Evolutionary conservation across 1,140 invertebrate species (phyloP).

Genomic region (Psix sp.): DNA sequence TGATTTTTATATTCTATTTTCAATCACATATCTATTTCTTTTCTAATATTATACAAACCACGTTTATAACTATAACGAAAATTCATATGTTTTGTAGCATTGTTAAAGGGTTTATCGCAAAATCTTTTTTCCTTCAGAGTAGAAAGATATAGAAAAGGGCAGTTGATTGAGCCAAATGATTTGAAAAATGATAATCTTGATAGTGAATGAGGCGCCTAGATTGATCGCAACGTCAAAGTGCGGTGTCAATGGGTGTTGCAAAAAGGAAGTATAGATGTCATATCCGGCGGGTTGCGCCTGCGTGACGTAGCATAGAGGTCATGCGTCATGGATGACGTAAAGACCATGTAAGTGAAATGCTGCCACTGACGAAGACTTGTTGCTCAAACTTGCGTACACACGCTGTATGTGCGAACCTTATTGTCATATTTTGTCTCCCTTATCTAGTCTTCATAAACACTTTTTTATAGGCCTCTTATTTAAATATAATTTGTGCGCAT

Average conservation of each 20-base stretch:
- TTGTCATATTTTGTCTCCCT: conserved; percentile 35
- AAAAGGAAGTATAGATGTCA: conserved; percentile 49
- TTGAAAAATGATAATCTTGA: conserved; percentile 18
- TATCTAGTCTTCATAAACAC: conserved; percentile 23
- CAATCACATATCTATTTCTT: too few species aligned
- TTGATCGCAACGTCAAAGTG: conserved; percentile 34
- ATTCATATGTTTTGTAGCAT: too few species aligned
- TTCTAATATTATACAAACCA: too few species aligned
- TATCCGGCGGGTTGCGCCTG: conserved; percentile 58
- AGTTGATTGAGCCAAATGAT: conserved; percentile 22
- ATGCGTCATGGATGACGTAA: conserved; percentile 73
- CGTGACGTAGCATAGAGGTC: conserved; percentile 69
- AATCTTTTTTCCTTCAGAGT: too few species aligned
- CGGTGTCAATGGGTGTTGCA: conserved; percentile 44
- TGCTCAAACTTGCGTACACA: conserved; percentile 65
- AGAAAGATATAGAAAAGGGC: too few species aligned
- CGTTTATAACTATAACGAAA: too few species aligned
- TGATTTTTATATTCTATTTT: too few species aligned
- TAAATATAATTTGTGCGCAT: too few species aligned
- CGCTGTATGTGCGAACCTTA: conserved; percentile 38
- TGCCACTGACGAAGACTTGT: conserved; percentile 70
- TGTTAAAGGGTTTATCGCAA: conserved; percentile 5
- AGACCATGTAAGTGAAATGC: conserved; percentile 62
- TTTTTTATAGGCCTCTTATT: conserved; percentile 3
- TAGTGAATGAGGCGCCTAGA: conserved; percentile 12